A percentile compares a stretch with the other conserved stretches of the same genome.
phyloP scores from a whole-genome alignment of 1,140 invertebrate genomes.

The Lasioglossum baleicum region DNA sequence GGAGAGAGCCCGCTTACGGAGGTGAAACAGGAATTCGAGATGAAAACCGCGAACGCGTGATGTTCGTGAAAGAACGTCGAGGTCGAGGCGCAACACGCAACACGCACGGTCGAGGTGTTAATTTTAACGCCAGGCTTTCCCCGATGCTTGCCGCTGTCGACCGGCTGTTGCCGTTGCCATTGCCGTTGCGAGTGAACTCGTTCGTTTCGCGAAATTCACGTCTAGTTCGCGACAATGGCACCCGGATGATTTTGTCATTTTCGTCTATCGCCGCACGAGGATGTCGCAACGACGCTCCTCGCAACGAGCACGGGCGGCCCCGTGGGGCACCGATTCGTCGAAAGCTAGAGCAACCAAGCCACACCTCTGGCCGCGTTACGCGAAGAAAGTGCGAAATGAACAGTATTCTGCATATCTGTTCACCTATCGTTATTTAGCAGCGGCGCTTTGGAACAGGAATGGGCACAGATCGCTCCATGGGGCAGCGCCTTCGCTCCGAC shows the following conservation, averaged over 20 bases:
- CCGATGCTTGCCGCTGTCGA: constrained; percentile 28
- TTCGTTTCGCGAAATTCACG: constrained; percentile 38
- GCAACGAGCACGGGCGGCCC: no score
- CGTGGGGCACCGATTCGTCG: no score
- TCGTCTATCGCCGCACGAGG: no score
- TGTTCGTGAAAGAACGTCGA: constrained; percentile 36
- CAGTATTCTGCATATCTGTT: no score
- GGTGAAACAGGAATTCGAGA: constrained; percentile 8
- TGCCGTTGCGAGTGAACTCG: background rate
- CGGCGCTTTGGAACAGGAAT: no score
- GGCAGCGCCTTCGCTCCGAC: no score
- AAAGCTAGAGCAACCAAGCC: no score
- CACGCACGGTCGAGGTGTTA: constrained; percentile 56
- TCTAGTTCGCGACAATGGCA: constrained; percentile 26
- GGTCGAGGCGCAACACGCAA: constrained; percentile 51
- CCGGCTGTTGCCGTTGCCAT: constrained; percentile 34
- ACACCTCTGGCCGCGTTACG: no score
- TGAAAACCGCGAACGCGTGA: constrained; percentile 38
- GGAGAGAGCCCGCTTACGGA: background rate
- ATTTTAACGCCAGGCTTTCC: constrained; percentile 58
- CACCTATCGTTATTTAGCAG: no score
- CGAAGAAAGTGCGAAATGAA: no score
- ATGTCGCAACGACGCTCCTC: no score
- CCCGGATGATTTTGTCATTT: background rate
- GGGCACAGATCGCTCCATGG: no score